A percentile compares a stretch with the other conserved stretches of the same genome.
Evolutionary conservation across 2,113 vertebrate genomes (phyloP).

Genomic region (Nestor notabilis): DNA sequence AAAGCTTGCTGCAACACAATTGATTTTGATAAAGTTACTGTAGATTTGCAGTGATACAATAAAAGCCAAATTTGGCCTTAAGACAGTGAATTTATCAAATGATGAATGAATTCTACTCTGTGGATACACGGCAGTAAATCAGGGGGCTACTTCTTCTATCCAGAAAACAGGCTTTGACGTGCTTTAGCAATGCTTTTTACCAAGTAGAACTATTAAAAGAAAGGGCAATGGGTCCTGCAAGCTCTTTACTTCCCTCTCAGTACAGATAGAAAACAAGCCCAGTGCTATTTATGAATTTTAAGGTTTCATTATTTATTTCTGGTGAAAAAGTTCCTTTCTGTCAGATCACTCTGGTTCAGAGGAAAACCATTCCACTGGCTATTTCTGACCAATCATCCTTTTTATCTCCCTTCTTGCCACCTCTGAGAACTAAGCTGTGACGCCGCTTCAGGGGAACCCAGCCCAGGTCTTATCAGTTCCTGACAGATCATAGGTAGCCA

Average conservation of each 20-base stretch:
- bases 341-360: neutral
- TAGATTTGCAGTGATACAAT: neutral
- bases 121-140: neutral
- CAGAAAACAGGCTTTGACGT: neutral
- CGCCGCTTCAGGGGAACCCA: neutral
- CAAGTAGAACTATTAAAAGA: neutral
- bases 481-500: neutral
- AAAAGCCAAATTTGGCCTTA: neutral
- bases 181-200: neutral
- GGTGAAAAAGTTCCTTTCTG: neutral
- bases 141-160: neutral
- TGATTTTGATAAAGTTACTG: neutral
- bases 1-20: neutral
- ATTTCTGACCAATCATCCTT: neutral
- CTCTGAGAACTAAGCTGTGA: conserved; percentile 12
- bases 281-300: neutral
- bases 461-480: conserved; percentile 40
- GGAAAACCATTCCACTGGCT: neutral
- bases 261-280: neutral
- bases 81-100: neutral
- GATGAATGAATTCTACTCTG: neutral
- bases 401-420: neutral
- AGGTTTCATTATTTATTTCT: neutral
- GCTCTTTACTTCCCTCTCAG: neutral
- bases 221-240: neutral